phyloP scores from a whole-genome alignment of 2,113 vertebrate species.

The Spheniscus mendiculus region DNA sequence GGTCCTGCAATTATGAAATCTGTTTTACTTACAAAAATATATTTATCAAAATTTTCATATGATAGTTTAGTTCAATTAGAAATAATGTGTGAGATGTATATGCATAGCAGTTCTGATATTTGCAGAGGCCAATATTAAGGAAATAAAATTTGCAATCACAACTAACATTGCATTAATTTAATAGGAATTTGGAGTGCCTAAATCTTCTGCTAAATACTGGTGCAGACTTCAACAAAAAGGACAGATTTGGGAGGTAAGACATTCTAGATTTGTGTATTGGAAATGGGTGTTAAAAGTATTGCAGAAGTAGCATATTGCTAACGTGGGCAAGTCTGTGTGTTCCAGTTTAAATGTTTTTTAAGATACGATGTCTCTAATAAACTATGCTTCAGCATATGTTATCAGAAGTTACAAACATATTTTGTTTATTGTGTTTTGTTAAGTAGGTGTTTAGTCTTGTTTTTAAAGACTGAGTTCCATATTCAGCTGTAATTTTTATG shows the following conservation, averaged over 20 bases:
- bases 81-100: background rate
- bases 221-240: constrained; percentile 97
- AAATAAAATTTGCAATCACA: background rate
- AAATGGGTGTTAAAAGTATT: background rate
- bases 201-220: constrained; percentile 96
- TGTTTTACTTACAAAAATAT: background rate
- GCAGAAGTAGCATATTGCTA: background rate
- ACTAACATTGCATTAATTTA: constrained; percentile 22
- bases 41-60: background rate
- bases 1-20: background rate
- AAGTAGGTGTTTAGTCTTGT: background rate
- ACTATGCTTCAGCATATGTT: background rate
- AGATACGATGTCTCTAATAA: background rate
- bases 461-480: background rate
- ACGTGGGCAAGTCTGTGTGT: background rate
- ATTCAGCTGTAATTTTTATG: background rate
- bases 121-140: background rate
- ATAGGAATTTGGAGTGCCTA: constrained; percentile 97
- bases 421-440: background rate
- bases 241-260: constrained; percentile 94
- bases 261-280: background rate
- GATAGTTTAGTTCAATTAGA: background rate
- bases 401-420: background rate
- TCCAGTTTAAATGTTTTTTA: background rate
- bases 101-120: background rate